Base-by-base conservation (phyloP, 2,888 invertebrate genomes). In the Epirrhoe tristata region DNA sequence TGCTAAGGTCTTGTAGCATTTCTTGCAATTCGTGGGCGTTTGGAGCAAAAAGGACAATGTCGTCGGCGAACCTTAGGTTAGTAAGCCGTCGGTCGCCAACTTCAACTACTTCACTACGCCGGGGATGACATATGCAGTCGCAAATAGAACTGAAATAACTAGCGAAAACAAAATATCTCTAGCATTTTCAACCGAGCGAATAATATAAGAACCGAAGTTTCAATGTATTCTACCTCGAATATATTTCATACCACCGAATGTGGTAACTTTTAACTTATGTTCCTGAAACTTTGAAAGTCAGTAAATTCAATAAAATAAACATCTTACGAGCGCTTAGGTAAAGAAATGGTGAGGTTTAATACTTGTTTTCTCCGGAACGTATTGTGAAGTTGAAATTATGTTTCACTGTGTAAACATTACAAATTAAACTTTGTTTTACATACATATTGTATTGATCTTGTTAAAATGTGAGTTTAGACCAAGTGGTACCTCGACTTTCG, bases 291-390 rank as follows among this genome's bases (percentile, higher is more conserved):
- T 72, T 66, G 60, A 14, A 57, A 70, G 67, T 68, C 62, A 56
- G 65, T 58, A 65, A 65, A 67, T 69, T 67, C 69, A 70, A 70
- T 70, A 72, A 67, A 68, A 70, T 72, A 66, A 70, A 68, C 56
- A 70, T 68, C 58, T 66, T 65, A 69, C 58, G 63, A 55, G 58
- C 58, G 55, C 55, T 54, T 63, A 62, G 12, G 51, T 16, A 39
- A 43, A 66, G 61, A 62, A 58, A 32, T 51, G 31, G 24, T 54
- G 16, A 36, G 24, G 16, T 2, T 12, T 36, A 48, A 55, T 61
- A 48, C 54, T 62, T 52, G 34, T 6, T 34, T 34, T 34, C 6
- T 34, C 34, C n/a, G 17, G 39, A 34, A 58, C 16, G 24, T 17
- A 36, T 50, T 48, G 32, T 34, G 36, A 58, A 58, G 32, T 48